Conservation (phyloP, 2,888 invertebrate genomes). For the Brassicogethes aeneus region DNA sequence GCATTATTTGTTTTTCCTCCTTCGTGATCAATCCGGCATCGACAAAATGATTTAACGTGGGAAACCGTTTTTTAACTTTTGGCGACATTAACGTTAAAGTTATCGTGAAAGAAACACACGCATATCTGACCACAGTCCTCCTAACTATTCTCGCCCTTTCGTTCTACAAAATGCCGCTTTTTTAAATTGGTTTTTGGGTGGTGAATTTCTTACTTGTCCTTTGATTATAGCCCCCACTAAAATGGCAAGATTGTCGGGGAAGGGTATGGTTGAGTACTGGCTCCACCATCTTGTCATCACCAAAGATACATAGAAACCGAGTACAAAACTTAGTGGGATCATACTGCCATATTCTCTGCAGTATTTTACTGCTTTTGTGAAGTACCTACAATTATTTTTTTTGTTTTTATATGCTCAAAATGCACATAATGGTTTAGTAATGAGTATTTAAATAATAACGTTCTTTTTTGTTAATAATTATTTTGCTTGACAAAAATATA, state of each 20-base stretch:
- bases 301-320: constrained; percentile 89
- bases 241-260: constrained; percentile 76
- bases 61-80: constrained; percentile 81
- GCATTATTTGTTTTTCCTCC: constrained; percentile 69
- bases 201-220: constrained; percentile 51
- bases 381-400: constrained; percentile 46
- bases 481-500: too few species aligned
- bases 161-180: constrained; percentile 44
- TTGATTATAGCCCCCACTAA: constrained; percentile 72
- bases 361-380: constrained; percentile 72
- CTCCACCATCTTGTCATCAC: constrained; percentile 90
- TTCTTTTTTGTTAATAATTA: too few species aligned
- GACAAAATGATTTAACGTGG: constrained; percentile 68
- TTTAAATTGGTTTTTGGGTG: not conserved
- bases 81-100: constrained; percentile 78
- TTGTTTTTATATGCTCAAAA: too few species aligned
- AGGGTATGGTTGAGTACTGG: constrained; percentile 70
- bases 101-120: constrained; percentile 74
- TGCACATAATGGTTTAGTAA: too few species aligned
- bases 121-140: constrained; percentile 70
- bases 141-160: constrained; percentile 70
- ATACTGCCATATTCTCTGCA: constrained; percentile 76
- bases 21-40: constrained; percentile 73
- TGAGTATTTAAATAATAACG: too few species aligned
- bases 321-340: constrained; percentile 87